phyloP scores from a whole-genome alignment of 2,888 invertebrate species.

The Pharmacophagus antenor region DNA sequence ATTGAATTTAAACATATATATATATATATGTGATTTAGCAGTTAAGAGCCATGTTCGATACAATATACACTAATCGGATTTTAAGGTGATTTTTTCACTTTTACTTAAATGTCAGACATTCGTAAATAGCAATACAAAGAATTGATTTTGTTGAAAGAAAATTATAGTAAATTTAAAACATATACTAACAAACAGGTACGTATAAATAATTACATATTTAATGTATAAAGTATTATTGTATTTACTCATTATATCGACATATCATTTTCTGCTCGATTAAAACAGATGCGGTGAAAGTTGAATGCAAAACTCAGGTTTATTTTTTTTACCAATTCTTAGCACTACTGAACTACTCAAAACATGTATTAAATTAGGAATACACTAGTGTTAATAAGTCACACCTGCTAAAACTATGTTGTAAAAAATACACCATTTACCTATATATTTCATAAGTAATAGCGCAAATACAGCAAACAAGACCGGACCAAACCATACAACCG shows the following conservation, averaged over 20 bases:
- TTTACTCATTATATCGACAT: constrained; percentile 15
- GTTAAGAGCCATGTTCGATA: too few relatives aligned
- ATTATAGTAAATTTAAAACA: neutral
- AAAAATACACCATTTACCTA: constrained; percentile 24
- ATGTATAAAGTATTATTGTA: constrained; percentile 2
- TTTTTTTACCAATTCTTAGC: constrained; percentile 30
- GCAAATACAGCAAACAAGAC: constrained; percentile 26
- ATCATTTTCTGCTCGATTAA: constrained; percentile 18
- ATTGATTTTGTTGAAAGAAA: neutral
- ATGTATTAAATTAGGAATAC: constrained; percentile 7
- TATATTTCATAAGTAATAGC: constrained; percentile 26
- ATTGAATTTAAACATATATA: too few relatives aligned
- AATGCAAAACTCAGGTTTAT: constrained; percentile 35
- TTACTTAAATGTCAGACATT: neutral
- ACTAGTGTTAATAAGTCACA: constrained; percentile 4
- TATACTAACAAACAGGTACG: neutral
- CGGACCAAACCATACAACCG: constrained; percentile 5
- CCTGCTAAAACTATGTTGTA: neutral
- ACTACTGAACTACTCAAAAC: constrained; percentile 17
- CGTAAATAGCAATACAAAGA: neutral
- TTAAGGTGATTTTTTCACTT: neutral
- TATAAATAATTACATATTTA: neutral
- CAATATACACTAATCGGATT: neutral
- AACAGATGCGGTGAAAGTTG: constrained; percentile 54
- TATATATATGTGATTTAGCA: neutral